Conservation (phyloP, 92 coral and sea anemone genomes). For the Micromussa lordhowensis region DNA sequence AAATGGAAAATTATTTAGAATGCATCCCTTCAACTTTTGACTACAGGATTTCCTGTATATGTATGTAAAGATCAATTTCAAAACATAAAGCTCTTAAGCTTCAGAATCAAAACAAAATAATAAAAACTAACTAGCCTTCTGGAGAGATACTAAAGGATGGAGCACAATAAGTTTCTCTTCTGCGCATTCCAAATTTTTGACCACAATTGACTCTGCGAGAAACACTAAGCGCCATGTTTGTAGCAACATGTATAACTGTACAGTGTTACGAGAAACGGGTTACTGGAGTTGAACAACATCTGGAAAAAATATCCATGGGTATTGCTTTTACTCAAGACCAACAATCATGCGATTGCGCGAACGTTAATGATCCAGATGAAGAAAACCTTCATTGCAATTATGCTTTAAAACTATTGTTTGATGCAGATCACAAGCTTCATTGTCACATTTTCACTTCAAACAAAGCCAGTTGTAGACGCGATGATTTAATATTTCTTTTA, state of each 20-base stretch:
- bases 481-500: too few relatives aligned
- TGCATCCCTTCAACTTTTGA: not conserved
- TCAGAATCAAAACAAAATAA: not conserved
- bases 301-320: too few relatives aligned
- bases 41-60: not conserved
- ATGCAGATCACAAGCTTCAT: not conserved
- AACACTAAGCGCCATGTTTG: too few relatives aligned
- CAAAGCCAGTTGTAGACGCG: slow-evolving; percentile 2
- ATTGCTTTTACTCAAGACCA: not conserved
- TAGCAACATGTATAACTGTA: too few relatives aligned
- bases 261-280: too few relatives aligned
- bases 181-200: not conserved
- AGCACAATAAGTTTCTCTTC: not conserved
- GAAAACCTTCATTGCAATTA: not conserved
- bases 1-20: not conserved
- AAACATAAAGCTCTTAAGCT: not conserved
- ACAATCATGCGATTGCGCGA: not conserved
- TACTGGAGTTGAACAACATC: too few relatives aligned
- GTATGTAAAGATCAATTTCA: not conserved
- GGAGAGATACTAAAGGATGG: not conserved
- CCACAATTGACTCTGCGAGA: not conserved
- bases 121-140: not conserved
- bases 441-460: not conserved
- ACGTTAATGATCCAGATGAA: not conserved
- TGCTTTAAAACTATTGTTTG: not conserved